Percentiles rank a stretch among this genome's conserved stretches.
phyloP scores from a whole-genome alignment of 2,888 invertebrate species.

The Augochlorella aurata region DNA sequence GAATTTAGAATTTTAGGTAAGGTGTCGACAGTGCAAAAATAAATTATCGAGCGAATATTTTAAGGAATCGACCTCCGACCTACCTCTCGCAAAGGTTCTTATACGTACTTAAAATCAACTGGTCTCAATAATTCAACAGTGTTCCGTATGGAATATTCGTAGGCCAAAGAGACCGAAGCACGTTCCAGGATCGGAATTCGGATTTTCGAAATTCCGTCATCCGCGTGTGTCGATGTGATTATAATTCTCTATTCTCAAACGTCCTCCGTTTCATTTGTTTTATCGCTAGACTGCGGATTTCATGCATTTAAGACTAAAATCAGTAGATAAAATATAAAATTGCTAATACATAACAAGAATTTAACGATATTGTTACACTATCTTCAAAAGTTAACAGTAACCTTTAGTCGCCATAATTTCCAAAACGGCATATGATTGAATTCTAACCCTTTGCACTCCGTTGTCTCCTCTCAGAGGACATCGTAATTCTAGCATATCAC shows the following conservation, averaged over 20 bases:
- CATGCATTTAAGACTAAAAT: no score
- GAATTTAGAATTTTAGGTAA: neutral
- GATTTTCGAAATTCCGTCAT: neutral
- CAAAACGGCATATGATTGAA: no score
- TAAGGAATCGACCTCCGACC: neutral
- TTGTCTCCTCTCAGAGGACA: no score
- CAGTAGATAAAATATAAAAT: no score
- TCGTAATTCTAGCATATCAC: no score
- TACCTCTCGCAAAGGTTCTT: neutral
- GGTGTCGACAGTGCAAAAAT: neutral
- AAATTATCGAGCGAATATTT: slow-evolving; percentile 26
- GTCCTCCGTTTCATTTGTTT: neutral
- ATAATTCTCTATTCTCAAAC: neutral
- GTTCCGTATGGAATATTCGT: neutral
- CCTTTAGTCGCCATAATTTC: no score
- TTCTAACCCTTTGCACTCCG: no score
- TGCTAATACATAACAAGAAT: no score
- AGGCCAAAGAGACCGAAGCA: neutral
- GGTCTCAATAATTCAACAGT: slow-evolving; percentile 16
- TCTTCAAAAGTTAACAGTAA: no score
- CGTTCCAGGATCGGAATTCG: neutral
- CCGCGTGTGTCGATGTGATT: neutral
- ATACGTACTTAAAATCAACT: slow-evolving; percentile 4
- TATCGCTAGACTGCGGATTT: neutral
- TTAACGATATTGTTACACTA: no score